Base-by-base conservation (phyloP, 1,140 invertebrate species). In the Lordiphosa stackelbergi region DNA sequence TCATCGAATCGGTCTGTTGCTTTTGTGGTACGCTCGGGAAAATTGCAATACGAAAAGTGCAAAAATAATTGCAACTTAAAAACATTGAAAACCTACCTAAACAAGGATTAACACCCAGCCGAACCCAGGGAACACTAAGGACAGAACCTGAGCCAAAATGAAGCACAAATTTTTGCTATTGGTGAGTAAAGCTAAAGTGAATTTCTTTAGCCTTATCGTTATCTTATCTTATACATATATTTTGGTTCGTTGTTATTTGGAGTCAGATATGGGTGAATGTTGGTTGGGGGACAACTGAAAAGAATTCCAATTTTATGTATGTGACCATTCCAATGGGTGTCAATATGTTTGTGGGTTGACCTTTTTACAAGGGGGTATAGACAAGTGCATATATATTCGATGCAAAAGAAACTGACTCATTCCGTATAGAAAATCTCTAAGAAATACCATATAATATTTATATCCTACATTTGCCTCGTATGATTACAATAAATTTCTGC, bases 211-310 rank as follows among this genome's bases (percentile, higher is more conserved):
- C 46, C 31, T 37, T 51, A 40, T 55, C 22, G 43, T 61, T 79
- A 79, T 79, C 75, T 79, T 81, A 79, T 79, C 75, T 47, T 12
- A 16, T 54, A 63, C 70, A 16, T 54, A 63, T 74, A 71, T 57
- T 79, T 54, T 52, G 49, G 65, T 19, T 37, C 12, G 35, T 11
- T 47, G 12, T 48, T 51, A 51, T 66, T 22, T 34, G 48, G 35
- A 24, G 34, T 47, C 47, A 66, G 64, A 68, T 68, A 68, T 12
- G 47, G 12, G 28, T 37, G 19, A 19, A 19, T 4, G 19, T 19
- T 19, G 19, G 11, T 66, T n/a, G 28, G 28, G 34, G 19, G 68
- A 43, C 49, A 31, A 31, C 11, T 45, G 28, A 31, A 31, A 43
- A 22, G 42, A 45, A 31, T 53, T 12, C 40, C 12, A 36, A 22